Base-by-base conservation (phyloP, 2,113 vertebrate species). In the Thryonomys swinderianus region DNA sequence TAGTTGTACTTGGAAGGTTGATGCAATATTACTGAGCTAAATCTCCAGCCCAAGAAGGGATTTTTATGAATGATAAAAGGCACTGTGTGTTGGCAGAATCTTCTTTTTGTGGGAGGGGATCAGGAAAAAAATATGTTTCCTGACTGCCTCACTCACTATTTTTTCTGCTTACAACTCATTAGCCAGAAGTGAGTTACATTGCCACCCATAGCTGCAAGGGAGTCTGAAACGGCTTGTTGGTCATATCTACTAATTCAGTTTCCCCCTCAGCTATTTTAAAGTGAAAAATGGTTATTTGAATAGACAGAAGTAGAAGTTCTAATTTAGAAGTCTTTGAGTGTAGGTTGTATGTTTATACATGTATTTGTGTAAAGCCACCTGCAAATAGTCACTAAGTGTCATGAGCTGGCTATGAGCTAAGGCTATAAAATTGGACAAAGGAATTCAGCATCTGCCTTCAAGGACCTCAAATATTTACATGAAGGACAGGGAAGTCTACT, bases 311-410 rank as follows among this genome's bases (percentile, higher is more conserved):
- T 51, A 48, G 53, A 91, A 21, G 10, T 66, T 91, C 66, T 93
- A 59, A 85, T 61, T 82, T 62, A 32, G 51, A 90, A 84, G 84
- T 85, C 55, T 95, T 67, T 91, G 55, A 57, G 23, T n/a, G 32
- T 16, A 84, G 42, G 34, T 67, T 66, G 34, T 42, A 11, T 13
- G 45, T 45, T 90, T 69, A 53, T 32, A 34, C n/a, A 42, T 30
- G 55, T 27, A 66, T 81, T 57, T 87, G 40, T 64, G 40, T 83
- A 92, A 64, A 61, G 30, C 25, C 9, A 78, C 6, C 34, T 91
- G 73, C 18, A 57, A 62, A 73, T 64, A 55, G 53, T 93, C 37
- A 87, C n/a, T 53, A 53, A 51, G 53, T 0, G 1, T 4, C 7
- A 0, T 53, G 48, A 71, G 21, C 66, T 78, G 66, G 66, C 61